Base-by-base conservation (phyloP, 2,888 invertebrate genomes). In the Teinopalpus imperialis region DNA sequence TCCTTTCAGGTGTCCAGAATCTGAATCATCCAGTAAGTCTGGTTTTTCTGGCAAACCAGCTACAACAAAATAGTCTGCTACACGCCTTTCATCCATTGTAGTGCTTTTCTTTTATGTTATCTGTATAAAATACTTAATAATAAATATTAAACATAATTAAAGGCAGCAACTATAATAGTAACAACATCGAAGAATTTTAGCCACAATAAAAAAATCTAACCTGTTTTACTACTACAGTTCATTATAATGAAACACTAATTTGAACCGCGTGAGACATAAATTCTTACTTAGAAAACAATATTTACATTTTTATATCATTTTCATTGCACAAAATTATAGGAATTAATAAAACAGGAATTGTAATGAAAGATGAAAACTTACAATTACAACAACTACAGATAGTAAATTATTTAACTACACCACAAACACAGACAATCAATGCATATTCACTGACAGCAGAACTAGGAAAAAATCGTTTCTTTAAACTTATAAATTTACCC, bases 41-140 rank as follows among this genome's bases (percentile, higher is more conserved):
- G 94, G 93, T 67, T 93, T 91, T 52, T 95, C 94, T 8, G 97
- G 95, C 74, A 98, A 90, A 16, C 99, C 99, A 70, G 98, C 98
- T 51, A 99, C 96, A 57, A 99, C 98, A 90, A 99, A 99, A 87
- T 99, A 99, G 90, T 99, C 99, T 13, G 97, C 98, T 53, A 98
- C 96, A 79, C 94, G 91, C 69, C 94, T 91, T 66, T 96, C 96
- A 73, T 96, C 96, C 96, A 96, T 96, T 57, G 57, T 83, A 41
- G 47, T 44, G 23, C 31, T 39, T 49, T 54, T 46, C 10, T 39
- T 58, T 57, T 58, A 43, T 56, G 51, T 54, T 57, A 51, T 61
- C 57, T 52, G 49, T 59, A 54, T n/a, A 39, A 48, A 61, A 48
- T 57, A 64, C 63, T 70, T 71, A 62, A 31, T 51, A 55, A 59